Evolutionary conservation across 2,113 vertebrate species (phyloP).

Genomic region (Chaetops frenatus): DNA sequence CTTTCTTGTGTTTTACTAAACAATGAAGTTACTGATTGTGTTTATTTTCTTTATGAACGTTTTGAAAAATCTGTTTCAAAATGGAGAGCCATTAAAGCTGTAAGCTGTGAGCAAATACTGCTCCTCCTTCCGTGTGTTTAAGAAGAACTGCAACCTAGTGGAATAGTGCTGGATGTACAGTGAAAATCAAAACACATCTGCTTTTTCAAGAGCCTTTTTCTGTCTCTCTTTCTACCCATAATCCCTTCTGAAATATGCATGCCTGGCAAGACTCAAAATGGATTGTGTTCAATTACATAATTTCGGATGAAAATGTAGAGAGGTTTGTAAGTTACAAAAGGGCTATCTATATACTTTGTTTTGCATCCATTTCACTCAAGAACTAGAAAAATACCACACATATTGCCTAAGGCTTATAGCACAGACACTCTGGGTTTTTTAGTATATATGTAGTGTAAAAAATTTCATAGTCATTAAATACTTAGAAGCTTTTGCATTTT

Average conservation of each 20-base stretch:
- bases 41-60: background rate
- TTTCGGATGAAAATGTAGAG: background rate
- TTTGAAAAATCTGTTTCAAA: background rate
- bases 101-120: background rate
- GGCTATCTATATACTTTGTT: background rate
- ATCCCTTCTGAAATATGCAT: background rate
- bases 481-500: background rate
- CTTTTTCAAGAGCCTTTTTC: constrained; percentile 3
- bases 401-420: background rate
- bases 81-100: background rate
- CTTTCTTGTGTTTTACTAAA: background rate
- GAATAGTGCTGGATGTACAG: background rate
- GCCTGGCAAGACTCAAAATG: background rate
- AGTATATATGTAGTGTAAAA: background rate
- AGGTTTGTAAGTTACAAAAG: background rate
- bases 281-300: constrained; percentile 4
- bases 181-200: constrained; percentile 1
- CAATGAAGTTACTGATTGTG: background rate
- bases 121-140: background rate
- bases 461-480: background rate
- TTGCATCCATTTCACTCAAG: background rate
- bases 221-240: background rate
- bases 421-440: background rate
- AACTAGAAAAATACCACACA: background rate
- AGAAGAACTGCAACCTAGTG: background rate